Evolutionary conservation across 1,140 invertebrate species (phyloP), one percentile per base, ranked within the genome.

Genomic region (Geopemphigus sp.): DNA sequence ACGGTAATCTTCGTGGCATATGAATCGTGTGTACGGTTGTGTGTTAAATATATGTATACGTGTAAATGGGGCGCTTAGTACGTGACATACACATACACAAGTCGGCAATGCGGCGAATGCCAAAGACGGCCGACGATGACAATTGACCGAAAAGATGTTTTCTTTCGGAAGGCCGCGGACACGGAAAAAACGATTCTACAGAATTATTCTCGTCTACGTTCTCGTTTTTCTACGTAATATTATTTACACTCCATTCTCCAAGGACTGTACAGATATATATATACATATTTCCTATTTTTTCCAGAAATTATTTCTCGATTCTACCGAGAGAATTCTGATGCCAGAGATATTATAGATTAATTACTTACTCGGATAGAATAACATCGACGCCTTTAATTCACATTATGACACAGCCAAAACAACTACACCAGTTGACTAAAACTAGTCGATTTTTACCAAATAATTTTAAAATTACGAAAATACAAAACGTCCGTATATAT

Each of bases 61-160:
- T 17, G 29, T 64, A 39, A 29, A 64, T n/a, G 32, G 63, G 63
- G 63, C 63, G 63, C 32, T 64, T 39, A 66, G 39, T 66, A 66
- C 32, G 32, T 66, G 29, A 66, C 61, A 63, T 26, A 0, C 26
- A 4, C 32, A 39, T 63, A 63, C 61, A 63, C 61, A 32, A 22
- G 29, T 26, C 26, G 26, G 61, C 61, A 17, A 17, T 32, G 32
- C 63, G 63, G 32, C 19, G n/a, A 66, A 45, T 66, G 63, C 15
- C 63, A 66, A 45, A 45, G 63, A 32, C 63, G 26, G 26, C 19
- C 26, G n/a, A n/a, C 32, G 19, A 32, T 66, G 63, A 66, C 63
- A 39, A 66, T 66, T 29, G 26, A 29, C 61, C 26, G 10, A 63
- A 63, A 63, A 17, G 61, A 17, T 8, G 8, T 39, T 39, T 39